phyloP scores from a whole-genome alignment of 2,113 vertebrate genomes.

The Spilogale gracilis region DNA sequence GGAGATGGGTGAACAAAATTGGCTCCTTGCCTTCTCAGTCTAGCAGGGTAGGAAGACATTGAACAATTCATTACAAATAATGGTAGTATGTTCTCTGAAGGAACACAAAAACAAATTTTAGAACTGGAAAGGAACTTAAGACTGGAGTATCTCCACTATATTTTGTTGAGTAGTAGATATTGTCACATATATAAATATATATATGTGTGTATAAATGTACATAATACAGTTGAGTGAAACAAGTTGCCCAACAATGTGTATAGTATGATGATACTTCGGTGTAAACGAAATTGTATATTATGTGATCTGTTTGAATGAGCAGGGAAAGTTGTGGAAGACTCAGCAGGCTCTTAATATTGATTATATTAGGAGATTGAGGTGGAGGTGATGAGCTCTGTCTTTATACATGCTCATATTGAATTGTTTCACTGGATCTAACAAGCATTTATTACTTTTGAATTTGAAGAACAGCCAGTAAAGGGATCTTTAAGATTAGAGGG shows the following conservation, averaged over 20 bases:
- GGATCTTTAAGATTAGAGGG: conserved; percentile 36
- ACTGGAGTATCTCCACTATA: conserved; percentile 15
- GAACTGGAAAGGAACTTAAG: conserved; percentile 11
- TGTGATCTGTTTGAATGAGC: conserved; percentile 23
- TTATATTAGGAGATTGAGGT: not conserved
- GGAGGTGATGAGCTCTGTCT: conserved; percentile 8
- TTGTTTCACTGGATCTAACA: conserved; percentile 36
- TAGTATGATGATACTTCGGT: not conserved
- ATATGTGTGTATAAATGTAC: not conserved
- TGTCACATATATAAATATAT: not conserved
- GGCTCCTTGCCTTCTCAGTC: not conserved
- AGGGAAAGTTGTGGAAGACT: not conserved
- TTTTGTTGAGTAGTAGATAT: conserved; percentile 55
- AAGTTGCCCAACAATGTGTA: conserved; percentile 31
- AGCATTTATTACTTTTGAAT: conserved; percentile 53
- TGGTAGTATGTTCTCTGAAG: not conserved
- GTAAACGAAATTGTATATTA: not conserved
- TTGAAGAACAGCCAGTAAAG: conserved; percentile 46
- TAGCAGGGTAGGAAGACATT: conserved; percentile 39
- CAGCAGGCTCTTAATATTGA: conserved; percentile 15
- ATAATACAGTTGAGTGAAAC: conserved; percentile 9
- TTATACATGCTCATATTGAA: not conserved
- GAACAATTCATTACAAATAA: conserved; percentile 44
- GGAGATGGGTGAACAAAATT: conserved; percentile 23
- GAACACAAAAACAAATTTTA: conserved; percentile 43